Percentiles rank a stretch among this genome's conserved stretches.
Evolutionary conservation across 1,140 invertebrate species (phyloP).

Genomic region (Hormaphis cornu): DNA sequence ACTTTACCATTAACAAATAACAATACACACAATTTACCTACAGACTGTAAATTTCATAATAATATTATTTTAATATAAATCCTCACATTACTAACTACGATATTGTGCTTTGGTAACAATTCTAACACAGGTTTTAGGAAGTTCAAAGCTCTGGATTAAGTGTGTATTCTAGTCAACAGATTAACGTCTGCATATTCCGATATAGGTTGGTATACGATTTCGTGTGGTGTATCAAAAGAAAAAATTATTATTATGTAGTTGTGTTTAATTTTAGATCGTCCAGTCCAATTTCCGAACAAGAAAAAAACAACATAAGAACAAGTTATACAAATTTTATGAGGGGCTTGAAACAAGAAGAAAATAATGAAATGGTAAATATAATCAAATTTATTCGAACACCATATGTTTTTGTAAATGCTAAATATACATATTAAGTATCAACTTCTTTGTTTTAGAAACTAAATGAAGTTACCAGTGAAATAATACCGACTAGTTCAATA

Average conservation of each 20-base stretch:
- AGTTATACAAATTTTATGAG: not conserved
- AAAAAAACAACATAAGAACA: not conserved
- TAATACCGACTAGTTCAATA: not conserved
- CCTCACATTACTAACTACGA: not conserved
- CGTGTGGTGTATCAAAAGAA: not conserved
- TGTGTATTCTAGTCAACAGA: constrained; percentile 29
- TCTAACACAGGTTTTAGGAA: constrained; percentile 26
- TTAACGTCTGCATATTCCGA: constrained; percentile 15
- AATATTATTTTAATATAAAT: no score
- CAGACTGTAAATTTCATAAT: not conserved
- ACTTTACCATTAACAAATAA: not conserved
- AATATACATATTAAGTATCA: not conserved
- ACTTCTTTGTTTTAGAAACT: constrained; percentile 1
- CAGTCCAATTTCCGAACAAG: constrained; percentile 13
- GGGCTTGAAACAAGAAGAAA: not conserved
- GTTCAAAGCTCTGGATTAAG: constrained; percentile 1
- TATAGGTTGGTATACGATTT: constrained; percentile 20
- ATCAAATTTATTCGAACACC: not conserved
- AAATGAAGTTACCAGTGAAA: constrained; percentile 27
- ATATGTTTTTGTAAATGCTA: not conserved
- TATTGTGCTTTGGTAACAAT: constrained; percentile 17
- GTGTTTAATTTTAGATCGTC: not conserved
- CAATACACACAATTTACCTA: no score
- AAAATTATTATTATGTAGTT: not conserved
- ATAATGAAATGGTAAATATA: not conserved